Base-by-base conservation (phyloP, 2,888 invertebrate genomes). In the Orgyia antiqua region DNA sequence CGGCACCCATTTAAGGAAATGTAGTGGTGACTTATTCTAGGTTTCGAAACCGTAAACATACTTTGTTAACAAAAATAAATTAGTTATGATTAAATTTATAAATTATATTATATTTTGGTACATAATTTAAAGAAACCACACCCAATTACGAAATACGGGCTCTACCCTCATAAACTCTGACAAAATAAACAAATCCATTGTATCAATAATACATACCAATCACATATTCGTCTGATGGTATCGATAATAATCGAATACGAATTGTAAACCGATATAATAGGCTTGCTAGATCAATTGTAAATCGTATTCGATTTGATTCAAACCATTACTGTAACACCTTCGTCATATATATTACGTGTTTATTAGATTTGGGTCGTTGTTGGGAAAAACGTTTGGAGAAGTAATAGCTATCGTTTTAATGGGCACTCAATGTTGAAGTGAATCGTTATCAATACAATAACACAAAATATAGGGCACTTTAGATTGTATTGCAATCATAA, bases 291-390 rank as follows among this genome's bases (percentile, higher is more conserved):
- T 40, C 62, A 58, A 72, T 66, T 63, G 60, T 45, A 55, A 66
- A 68, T 67, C 68, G 68, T 53, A 67, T 58, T 58, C 55, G 50
- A 63, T 68, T 51, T 54, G 58, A 67, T 63, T 56, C 65, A 57
- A 66, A 59, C 74, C 72, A 73, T 76, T 66, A 70, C 61, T 52
- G 63, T 61, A 55, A 65, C 68, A 71, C 71, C 69, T 73, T 69
- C 68, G 71, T 68, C 60, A 62, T 42, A 51, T 60, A 68, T 72
- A 77, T 68, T 56, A 61, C 61, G 65, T 78, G 77, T 76, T 75
- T 77, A 78, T 77, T 73, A 64, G 66, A 62, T 69, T 59, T 43
- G 51, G 50, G 44, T 55, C 51, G 53, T 66, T 35, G 31, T 32
- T 29, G 28, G 9, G 20, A 28, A 37, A 42, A 37, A 37, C 25